A percentile compares a stretch with the other conserved stretches of the same genome.
Evolutionary conservation across 1,140 invertebrate species (phyloP).

Genomic region (Bombus cullumanus): DNA sequence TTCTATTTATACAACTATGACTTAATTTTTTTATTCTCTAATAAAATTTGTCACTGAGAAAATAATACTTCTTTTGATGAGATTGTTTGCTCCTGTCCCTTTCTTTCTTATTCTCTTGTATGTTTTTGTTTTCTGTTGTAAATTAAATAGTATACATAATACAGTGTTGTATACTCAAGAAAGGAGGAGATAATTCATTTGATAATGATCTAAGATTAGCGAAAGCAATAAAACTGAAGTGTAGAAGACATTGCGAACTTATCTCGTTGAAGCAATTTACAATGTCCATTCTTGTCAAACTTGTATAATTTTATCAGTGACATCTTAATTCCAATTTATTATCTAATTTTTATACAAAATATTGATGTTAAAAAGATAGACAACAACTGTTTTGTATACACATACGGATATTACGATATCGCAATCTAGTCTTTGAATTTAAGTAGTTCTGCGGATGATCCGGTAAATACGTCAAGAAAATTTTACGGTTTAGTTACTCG

Average conservation of each 20-base stretch:
- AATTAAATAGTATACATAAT: not conserved
- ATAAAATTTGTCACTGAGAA: not conserved
- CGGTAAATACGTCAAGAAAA: not conserved
- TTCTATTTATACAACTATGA: not conserved
- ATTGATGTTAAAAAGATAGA: not conserved
- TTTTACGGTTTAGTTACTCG: not conserved
- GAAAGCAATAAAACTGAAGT: not conserved
- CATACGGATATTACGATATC: not conserved
- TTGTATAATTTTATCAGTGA: conserved; percentile 22
- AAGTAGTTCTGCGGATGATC: not conserved
- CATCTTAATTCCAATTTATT: not conserved
- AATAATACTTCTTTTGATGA: not conserved
- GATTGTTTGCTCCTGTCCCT: not conserved
- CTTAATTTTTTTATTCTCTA: not conserved
- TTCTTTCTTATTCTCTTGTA: not conserved
- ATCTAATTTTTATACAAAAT: too few species aligned
- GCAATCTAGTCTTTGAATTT: not conserved
- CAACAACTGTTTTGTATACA: not conserved
- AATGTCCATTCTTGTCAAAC: not conserved
- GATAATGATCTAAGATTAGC: conserved; percentile 6
- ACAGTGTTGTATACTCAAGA: not conserved
- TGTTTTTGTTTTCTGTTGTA: not conserved
- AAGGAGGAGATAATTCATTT: not conserved
- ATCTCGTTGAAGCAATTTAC: not conserved
- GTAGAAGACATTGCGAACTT: not conserved